Evolutionary conservation across 2,888 invertebrate species (phyloP).

Genomic region (Didymodactylos carnosus): DNA sequence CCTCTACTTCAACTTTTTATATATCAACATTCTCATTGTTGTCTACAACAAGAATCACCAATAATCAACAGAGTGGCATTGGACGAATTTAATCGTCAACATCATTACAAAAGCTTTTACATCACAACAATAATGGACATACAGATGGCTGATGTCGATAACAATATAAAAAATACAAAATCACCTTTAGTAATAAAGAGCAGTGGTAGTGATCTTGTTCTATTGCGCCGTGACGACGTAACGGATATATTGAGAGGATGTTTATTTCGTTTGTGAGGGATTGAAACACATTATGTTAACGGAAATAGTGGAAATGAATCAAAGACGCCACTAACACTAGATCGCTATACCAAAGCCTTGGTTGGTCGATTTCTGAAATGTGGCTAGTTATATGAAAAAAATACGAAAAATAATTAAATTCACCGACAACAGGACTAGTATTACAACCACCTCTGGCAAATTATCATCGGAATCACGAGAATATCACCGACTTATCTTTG

Average conservation of each 20-base stretch:
- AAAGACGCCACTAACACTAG: slow-evolving; percentile 29
- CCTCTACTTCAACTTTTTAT: no score
- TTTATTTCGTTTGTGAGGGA: slow-evolving; percentile 66
- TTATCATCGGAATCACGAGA: slow-evolving; percentile 62
- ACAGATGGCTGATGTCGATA: no score
- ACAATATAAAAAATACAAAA: no score
- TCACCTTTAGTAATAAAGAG: no score
- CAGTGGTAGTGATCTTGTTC: no score
- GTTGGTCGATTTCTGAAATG: slow-evolving; percentile 59
- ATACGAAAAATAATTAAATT: slow-evolving; percentile 59
- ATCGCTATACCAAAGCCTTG: slow-evolving; percentile 44
- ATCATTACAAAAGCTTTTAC: no score
- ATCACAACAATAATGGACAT: no score
- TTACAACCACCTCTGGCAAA: slow-evolving; percentile 55
- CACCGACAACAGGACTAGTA: slow-evolving; percentile 36
- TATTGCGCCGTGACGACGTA: no score
- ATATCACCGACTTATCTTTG: slow-evolving; percentile 67
- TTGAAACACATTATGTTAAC: slow-evolving; percentile 43
- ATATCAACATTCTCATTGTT: no score
- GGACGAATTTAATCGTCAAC: no score
- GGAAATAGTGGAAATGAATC: slow-evolving; percentile 15
- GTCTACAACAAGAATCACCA: no score
- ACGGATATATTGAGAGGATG: slow-evolving; percentile 44
- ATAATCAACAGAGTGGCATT: no score
- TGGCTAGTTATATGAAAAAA: slow-evolving; percentile 61